phyloP scores from a whole-genome alignment of 2,113 vertebrate genomes.

The Eonycteris spelaea region DNA sequence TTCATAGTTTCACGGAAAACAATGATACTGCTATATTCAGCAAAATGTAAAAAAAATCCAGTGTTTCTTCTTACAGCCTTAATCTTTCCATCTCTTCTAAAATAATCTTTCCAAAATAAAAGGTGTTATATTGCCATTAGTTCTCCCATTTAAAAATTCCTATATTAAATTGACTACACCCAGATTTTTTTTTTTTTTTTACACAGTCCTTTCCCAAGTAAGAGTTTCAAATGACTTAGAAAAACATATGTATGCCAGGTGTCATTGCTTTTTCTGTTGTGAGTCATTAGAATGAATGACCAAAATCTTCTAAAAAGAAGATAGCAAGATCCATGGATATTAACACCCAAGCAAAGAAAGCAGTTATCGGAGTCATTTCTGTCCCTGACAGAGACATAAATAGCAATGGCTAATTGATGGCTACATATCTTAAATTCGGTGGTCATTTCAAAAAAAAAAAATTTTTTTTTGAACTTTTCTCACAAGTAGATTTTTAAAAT shows the following conservation, averaged over 20 bases:
- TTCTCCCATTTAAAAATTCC: conserved; percentile 25
- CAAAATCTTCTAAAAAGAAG: conserved; percentile 24
- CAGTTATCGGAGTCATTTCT: not conserved
- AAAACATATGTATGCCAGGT: conserved; percentile 47
- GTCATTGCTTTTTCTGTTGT: conserved; percentile 9
- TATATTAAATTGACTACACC: not conserved
- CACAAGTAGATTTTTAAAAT: conserved; percentile 17
- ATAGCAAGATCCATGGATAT: not conserved
- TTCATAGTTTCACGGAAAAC: conserved; percentile 73
- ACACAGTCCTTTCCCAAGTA: conserved; percentile 56
- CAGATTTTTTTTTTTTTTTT: not conserved
- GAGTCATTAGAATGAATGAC: conserved; percentile 25
- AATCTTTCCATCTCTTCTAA: conserved; percentile 63
- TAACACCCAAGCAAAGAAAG: conserved; percentile 39
- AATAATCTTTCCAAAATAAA: conserved; percentile 46
- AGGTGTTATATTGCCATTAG: conserved; percentile 11
- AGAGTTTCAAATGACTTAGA: conserved; percentile 54
- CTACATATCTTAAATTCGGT: conserved; percentile 21
- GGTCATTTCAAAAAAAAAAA: not conserved
- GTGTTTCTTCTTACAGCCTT: conserved; percentile 50
- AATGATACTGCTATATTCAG: conserved; percentile 64
- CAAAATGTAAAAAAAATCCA: conserved; percentile 63
- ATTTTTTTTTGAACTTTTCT: conserved; percentile 23
- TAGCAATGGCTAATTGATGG: conserved; percentile 17
- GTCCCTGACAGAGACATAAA: conserved; percentile 37